phyloP scores from a whole-genome alignment of 2,888 invertebrate genomes.

The Melinaea marsaeus region DNA sequence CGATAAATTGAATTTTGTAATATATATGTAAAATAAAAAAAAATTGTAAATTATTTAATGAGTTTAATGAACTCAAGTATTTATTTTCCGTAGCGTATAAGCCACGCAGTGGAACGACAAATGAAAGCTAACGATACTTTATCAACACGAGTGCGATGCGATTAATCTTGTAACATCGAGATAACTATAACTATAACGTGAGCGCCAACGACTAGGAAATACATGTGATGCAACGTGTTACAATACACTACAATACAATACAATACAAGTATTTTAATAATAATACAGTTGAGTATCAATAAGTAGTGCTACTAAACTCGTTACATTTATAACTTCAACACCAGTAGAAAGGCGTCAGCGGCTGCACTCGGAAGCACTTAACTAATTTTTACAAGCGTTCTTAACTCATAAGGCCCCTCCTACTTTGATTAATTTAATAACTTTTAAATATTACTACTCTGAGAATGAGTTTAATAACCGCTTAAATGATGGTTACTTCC shows the following conservation, averaged over 20 bases:
- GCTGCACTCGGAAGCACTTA: constrained; percentile 40
- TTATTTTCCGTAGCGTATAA: constrained; percentile 2
- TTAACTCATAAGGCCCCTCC: constrained; percentile 44
- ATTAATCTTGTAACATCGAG: constrained; percentile 22
- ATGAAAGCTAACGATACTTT: constrained; percentile 10
- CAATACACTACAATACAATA: constrained; percentile 13
- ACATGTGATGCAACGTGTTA: constrained; percentile 24
- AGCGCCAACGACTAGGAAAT: constrained; percentile 26
- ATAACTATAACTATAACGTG: constrained; percentile 13
- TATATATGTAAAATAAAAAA: no score
- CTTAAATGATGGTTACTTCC: no score
- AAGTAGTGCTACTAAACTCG: background rate
- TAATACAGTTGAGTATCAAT: background rate
- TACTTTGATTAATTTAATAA: constrained; percentile 18
- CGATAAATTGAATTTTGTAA: no score
- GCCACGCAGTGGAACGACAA: constrained; percentile 3
- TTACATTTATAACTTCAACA: no score
- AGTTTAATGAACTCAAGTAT: constrained; percentile 10
- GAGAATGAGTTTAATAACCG: no score
- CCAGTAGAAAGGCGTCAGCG: constrained; percentile 36
- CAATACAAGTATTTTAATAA: constrained; percentile 6
- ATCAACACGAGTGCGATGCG: constrained; percentile 11
- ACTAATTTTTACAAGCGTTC: constrained; percentile 49
- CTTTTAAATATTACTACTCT: no score
- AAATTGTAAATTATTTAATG: no score